Evolutionary conservation across 2,113 vertebrate species (phyloP).

Genomic region (Carlito syrichta): DNA sequence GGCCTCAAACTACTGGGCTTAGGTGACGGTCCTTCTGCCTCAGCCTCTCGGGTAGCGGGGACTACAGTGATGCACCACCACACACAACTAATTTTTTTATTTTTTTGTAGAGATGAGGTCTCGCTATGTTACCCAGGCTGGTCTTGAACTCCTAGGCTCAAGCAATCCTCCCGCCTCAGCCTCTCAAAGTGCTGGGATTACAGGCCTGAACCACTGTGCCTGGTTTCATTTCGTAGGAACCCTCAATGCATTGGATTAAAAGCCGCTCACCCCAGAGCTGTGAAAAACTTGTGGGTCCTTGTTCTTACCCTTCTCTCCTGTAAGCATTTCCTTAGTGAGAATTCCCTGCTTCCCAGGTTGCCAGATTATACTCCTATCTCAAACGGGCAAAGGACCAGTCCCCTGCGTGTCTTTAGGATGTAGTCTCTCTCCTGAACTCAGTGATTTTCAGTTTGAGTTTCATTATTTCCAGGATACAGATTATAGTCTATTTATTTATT

Average conservation of each 20-base stretch:
- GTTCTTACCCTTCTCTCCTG: fast-evolving
- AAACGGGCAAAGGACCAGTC: fast-evolving
- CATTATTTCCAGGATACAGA: not conserved
- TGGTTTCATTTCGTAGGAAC: not conserved
- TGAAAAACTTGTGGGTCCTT: not conserved
- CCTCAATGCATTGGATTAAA: fast-evolving
- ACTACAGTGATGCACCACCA: too few species aligned
- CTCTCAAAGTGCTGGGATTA: too few species aligned
- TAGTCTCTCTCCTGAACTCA: not conserved
- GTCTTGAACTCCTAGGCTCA: too few species aligned
- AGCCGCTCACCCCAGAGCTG: not conserved
- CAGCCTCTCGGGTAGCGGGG: too few species aligned
- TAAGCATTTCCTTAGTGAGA: fast-evolving
- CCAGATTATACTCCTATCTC: not conserved
- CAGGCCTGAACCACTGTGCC: too few species aligned
- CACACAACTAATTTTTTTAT: too few species aligned
- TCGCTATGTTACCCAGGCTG: too few species aligned
- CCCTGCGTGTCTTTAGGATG: not conserved
- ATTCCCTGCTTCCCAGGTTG: not conserved
- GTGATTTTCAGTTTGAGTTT: not conserved
- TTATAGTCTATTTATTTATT: too few species aligned
- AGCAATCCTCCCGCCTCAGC: too few species aligned
- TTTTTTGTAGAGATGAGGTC: too few species aligned
- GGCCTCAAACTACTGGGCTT: too few species aligned
- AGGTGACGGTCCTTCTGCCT: too few species aligned